phyloP scores from a whole-genome alignment of 1,140 invertebrate genomes.

The Thaumetopoea pityocampa region DNA sequence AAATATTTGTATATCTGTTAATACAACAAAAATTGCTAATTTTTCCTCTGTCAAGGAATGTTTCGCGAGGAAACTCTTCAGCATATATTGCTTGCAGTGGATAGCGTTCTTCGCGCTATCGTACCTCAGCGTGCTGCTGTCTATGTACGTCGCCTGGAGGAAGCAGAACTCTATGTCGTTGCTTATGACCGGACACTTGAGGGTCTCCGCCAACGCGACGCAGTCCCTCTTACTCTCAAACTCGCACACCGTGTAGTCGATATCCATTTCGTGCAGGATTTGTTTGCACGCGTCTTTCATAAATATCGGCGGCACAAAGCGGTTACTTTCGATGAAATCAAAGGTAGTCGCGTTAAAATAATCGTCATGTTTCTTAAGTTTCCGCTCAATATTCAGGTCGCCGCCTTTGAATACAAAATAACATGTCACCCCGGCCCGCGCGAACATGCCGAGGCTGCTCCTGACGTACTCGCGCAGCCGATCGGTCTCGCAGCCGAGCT shows the following conservation, averaged over 20 bases:
- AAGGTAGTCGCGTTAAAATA: not conserved
- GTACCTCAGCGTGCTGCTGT: conserved; percentile 3
- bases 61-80: conserved; percentile 23
- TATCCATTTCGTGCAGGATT: conserved; percentile 33
- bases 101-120: conserved; percentile 12
- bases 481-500: conserved; percentile 32
- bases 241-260: conserved; percentile 27
- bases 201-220: conserved; percentile 28
- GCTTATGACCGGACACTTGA: conserved; percentile 35
- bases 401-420: conserved; percentile 44
- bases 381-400: conserved; percentile 14
- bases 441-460: conserved; percentile 25
- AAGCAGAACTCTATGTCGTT: conserved; percentile 33
- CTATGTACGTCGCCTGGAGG: conserved; percentile 27
- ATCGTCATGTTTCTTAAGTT: conserved; percentile 1
- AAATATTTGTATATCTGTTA: conserved; percentile 27
- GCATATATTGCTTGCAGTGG: conserved; percentile 23
- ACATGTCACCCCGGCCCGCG: conserved; percentile 37
- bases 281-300: conserved; percentile 27
- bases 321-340: not conserved
- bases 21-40: conserved; percentile 26
- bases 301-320: conserved; percentile 21
- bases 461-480: conserved; percentile 28
- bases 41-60: conserved; percentile 27
- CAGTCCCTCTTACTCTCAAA: conserved; percentile 30